Evolutionary conservation across 2,888 invertebrate genomes (phyloP), one percentile per base, ranked within the genome.

Genomic region (Sialis fuliginosa): DNA sequence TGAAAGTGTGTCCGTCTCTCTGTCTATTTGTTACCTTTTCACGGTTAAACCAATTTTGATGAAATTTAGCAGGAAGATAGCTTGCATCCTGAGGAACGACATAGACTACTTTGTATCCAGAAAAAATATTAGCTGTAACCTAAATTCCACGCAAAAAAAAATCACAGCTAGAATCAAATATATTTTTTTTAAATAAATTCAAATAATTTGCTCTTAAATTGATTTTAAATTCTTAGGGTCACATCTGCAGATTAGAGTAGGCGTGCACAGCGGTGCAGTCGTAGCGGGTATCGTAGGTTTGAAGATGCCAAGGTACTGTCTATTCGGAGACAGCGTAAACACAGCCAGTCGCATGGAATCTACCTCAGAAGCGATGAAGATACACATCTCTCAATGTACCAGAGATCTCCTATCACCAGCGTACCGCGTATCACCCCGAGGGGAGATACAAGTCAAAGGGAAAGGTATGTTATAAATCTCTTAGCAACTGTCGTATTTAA

Each of bases 311-410:
- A 67, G 81, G 35, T 84, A 83, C 63, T 88, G 88, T 56, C 70
- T 88, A 1, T 92, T 92, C 58, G 92, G 92, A 0, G 91, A 91
- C 59, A 85, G 88, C 0, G 92, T 92, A 0, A 89, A 89, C 59
- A 89, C 88, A 0, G 92, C 92, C 0, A 88, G 89, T 0, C 70
- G 89, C 33, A 91, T 95, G 91, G 93, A 93, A 61, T 88, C 89
- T 1, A 89, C 89, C 0, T 87, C 90, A 50, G 80, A 84, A 58
- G 83, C 92, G 1, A 92, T 93, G 88, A 85, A 87, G 64, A 86
- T 96, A 50, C 95, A 96, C 62, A 88, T 96, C 57, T 93, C 95
- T 3, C 82, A 93, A 62, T 81, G 86, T 1, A 93, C 93, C 0
- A 78, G 75, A 57, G 77, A 84, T 53, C 67, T 85, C 10, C 67